phyloP scores from a whole-genome alignment of 2,888 invertebrate species.

The Antheraea yamamai region DNA sequence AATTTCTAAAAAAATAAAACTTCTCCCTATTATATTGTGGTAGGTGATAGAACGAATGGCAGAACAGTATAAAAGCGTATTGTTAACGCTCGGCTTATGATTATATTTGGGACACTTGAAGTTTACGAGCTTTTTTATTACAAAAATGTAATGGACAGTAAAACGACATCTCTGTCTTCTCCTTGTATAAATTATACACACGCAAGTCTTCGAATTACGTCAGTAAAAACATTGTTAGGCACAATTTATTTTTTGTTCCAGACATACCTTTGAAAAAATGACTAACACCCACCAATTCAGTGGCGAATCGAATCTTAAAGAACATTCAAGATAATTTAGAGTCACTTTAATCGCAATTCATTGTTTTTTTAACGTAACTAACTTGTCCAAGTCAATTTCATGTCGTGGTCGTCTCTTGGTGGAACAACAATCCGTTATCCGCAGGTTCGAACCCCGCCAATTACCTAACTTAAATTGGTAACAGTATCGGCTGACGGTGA shows the following conservation, averaged over 20 bases:
- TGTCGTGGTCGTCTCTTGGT: no score
- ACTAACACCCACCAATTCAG: not conserved
- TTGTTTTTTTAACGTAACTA: no score
- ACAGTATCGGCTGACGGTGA: no score
- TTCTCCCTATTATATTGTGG: not conserved
- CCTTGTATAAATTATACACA: not conserved
- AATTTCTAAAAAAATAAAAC: not conserved
- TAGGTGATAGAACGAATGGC: not conserved
- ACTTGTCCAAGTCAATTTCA: no score
- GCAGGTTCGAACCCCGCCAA: no score
- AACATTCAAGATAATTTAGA: not conserved
- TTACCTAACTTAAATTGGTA: no score
- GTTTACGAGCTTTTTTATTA: slow-evolving; percentile 25
- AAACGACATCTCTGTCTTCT: slow-evolving; percentile 8
- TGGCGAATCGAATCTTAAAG: not conserved
- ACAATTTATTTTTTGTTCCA: not conserved
- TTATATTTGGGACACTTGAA: slow-evolving; percentile 36
- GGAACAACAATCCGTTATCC: no score
- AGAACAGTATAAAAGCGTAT: slow-evolving; percentile 33
- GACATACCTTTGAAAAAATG: not conserved
- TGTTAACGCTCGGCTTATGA: slow-evolving; percentile 38
- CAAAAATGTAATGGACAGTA: slow-evolving; percentile 9
- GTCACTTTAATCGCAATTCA: no score
- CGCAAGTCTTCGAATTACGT: not conserved
- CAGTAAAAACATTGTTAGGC: not conserved